phyloP scores from a whole-genome alignment of 2,888 invertebrate species.

The Spodoptera exigua region DNA sequence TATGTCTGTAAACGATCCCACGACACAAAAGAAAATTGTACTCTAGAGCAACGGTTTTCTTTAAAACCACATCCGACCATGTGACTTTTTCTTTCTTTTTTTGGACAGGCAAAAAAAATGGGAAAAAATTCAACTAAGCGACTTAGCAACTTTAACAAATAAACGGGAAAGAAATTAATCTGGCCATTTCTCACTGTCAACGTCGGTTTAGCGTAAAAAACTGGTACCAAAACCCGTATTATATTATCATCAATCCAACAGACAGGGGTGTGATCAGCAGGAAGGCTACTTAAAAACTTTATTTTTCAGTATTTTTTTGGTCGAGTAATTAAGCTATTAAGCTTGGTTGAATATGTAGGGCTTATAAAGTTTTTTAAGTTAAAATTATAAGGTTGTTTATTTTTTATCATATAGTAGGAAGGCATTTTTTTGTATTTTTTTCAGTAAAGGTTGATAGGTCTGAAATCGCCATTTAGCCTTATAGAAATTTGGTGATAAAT shows the following conservation, averaged over 20 bases:
- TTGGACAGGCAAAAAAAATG: constrained; percentile 24
- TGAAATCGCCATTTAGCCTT: no score
- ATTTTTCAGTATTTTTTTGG: constrained; percentile 17
- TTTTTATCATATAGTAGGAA: no score
- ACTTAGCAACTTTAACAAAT: constrained; percentile 55
- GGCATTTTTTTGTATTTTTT: no score
- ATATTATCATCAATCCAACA: constrained; percentile 58
- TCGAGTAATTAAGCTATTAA: constrained; percentile 8
- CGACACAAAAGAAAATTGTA: no score
- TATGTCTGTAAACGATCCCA: no score
- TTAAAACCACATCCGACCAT: no score
- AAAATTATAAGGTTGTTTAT: no score
- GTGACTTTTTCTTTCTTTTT: constrained; percentile 21
- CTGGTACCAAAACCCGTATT: constrained; percentile 48
- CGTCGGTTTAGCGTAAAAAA: constrained; percentile 60
- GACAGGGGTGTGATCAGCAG: constrained; percentile 31
- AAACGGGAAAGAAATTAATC: constrained; percentile 62
- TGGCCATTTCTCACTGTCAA: constrained; percentile 65
- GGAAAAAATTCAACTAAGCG: constrained; percentile 42
- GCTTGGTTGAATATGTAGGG: neutral
- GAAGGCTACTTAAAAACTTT: constrained; percentile 33
- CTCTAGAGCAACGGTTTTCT: no score
- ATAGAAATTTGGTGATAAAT: no score
- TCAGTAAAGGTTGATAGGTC: no score
- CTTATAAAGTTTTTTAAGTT: neutral